A percentile compares a stretch with the other conserved stretches of the same genome.
Evolutionary conservation across 2,888 invertebrate species (phyloP).

Genomic region (Agrochola lychnidis): DNA sequence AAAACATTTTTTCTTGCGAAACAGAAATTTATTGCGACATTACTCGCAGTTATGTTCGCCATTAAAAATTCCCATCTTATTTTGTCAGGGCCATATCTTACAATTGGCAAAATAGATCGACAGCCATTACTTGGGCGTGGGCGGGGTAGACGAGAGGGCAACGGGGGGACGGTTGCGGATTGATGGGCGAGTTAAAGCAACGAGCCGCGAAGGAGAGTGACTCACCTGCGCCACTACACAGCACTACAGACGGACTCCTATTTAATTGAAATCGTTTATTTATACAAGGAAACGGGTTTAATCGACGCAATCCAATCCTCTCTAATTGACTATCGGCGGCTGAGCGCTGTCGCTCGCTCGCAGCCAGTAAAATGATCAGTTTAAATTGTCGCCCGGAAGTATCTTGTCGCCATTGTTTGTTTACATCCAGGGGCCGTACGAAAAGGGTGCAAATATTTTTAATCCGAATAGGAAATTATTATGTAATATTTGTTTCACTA

Average conservation of each 20-base stretch:
- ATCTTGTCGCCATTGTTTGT: constrained; percentile 18
- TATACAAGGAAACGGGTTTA: constrained; percentile 57
- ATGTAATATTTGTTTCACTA: too few species aligned
- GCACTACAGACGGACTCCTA: constrained; percentile 57
- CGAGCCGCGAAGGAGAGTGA: constrained; percentile 66
- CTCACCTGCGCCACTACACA: constrained; percentile 71
- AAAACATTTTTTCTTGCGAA: constrained; percentile 67
- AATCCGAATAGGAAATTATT: not conserved
- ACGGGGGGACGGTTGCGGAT: constrained; percentile 10
- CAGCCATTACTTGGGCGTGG: constrained; percentile 69
- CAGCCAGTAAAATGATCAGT: constrained; percentile 27
- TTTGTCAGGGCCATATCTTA: constrained; percentile 79
- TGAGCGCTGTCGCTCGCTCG: constrained; percentile 20
- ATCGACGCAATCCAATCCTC: constrained; percentile 73
- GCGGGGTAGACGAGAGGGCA: constrained; percentile 31
- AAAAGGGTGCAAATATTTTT: not conserved
- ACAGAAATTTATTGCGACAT: constrained; percentile 73
- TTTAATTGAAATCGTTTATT: constrained; percentile 76
- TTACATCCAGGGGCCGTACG: not conserved
- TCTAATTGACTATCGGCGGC: constrained; percentile 74
- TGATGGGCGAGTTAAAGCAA: constrained; percentile 67
- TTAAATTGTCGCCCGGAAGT: constrained; percentile 3
- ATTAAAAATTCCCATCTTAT: constrained; percentile 81
- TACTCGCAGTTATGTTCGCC: constrained; percentile 75
- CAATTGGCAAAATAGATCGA: constrained; percentile 79